These are phyloP conservation scores for Hypanus sabinus DNA, from an alignment of 2,113 vertebrate species.

Conservation along the genomic window DNA sequence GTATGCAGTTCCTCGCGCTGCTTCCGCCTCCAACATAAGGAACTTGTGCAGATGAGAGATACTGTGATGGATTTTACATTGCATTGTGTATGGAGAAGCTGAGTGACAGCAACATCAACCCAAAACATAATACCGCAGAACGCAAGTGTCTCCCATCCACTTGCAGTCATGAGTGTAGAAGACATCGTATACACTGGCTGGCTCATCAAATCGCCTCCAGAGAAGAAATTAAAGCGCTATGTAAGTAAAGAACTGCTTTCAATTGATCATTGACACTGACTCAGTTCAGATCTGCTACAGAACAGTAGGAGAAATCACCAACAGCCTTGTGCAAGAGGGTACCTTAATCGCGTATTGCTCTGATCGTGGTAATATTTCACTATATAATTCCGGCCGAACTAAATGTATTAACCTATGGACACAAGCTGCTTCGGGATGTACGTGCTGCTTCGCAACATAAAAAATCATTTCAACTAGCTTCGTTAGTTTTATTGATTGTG, in stretches of 20 bases:
- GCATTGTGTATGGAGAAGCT: constrained; percentile 2
- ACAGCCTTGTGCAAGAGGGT: neutral
- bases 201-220: constrained; percentile 96
- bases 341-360: neutral
- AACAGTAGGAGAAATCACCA: neutral
- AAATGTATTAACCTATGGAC: neutral
- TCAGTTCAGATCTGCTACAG: neutral
- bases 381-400: neutral
- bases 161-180: constrained; percentile 72
- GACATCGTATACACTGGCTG: constrained; percentile 91
- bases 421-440: neutral
- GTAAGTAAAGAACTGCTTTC: constrained; percentile 65
- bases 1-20: neutral
- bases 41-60: constrained; percentile 19
- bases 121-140: neutral
- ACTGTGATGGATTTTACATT: constrained; percentile 32
- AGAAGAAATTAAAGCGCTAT: constrained; percentile 96
- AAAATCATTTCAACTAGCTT: neutral
- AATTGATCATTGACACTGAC: neutral
- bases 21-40: constrained; percentile 28
- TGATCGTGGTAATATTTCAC: neutral
- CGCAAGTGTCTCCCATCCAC: neutral
- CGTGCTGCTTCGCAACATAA: neutral
- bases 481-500: neutral
- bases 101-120: constrained; percentile 19